phyloP scores from a whole-genome alignment of 2,888 invertebrate species.

The Dasysyrphus albostriatus region DNA sequence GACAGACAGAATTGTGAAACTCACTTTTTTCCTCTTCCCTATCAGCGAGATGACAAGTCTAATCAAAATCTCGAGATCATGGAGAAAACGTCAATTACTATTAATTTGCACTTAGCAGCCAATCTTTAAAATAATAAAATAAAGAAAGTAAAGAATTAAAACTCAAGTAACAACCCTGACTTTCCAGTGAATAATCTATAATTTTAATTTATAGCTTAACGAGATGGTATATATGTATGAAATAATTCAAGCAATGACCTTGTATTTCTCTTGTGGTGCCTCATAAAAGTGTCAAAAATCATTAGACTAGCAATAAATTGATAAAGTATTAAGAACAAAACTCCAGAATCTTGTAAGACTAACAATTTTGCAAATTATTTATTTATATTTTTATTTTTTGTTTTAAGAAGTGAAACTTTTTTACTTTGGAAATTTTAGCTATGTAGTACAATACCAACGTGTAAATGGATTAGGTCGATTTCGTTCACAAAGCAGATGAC shows the following conservation, averaged over 20 bases:
- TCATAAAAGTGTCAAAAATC: not conserved
- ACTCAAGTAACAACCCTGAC: too few relatives aligned
- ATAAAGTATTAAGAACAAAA: not conserved
- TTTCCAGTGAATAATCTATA: too few relatives aligned
- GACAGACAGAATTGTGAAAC: too few relatives aligned
- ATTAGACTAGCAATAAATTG: conserved; percentile 5
- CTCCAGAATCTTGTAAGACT: not conserved
- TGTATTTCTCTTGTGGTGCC: not conserved
- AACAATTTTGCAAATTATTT: conserved; percentile 17
- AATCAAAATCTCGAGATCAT: too few relatives aligned
- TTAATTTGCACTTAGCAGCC: too few relatives aligned
- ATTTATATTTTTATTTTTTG: not conserved
- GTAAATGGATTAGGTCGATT: not conserved
- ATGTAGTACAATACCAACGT: not conserved
- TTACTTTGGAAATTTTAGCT: not conserved
- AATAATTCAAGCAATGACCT: not conserved
- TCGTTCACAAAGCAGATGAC: not conserved
- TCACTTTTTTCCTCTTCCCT: too few relatives aligned
- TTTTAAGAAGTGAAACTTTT: conserved; percentile 3
- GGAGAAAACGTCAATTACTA: too few relatives aligned
- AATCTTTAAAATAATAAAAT: too few relatives aligned
- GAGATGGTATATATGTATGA: too few relatives aligned
- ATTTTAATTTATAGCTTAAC: too few relatives aligned
- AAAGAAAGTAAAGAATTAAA: too few relatives aligned
- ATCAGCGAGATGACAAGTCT: too few relatives aligned